Percentiles rank a stretch among this genome's conserved stretches.
These are phyloP conservation scores for Nautilus pompilius DNA, from an alignment of 1,140 invertebrate species.

Conservation along the genomic window DNA sequence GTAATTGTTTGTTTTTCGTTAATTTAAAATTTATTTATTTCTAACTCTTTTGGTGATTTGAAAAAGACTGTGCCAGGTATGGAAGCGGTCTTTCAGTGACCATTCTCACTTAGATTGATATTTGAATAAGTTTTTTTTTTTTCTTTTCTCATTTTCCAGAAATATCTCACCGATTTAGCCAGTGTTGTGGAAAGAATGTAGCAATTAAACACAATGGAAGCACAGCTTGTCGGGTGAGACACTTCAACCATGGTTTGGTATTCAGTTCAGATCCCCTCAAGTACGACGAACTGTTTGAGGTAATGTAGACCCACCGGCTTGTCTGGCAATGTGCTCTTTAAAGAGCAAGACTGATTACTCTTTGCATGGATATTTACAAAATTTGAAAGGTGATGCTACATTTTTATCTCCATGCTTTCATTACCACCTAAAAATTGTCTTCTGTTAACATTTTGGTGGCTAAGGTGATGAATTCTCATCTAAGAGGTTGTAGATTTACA, in stretches of 20 bases:
- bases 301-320: constrained; percentile 31
- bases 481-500: too few species aligned
- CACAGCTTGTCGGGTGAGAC: constrained; percentile 64
- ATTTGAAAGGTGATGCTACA: neutral
- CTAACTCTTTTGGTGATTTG: too few species aligned
- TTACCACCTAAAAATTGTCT: neutral
- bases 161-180: constrained; percentile 59
- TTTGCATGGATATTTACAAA: neutral
- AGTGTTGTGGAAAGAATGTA: constrained; percentile 72
- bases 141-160: constrained; percentile 46
- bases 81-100: too few species aligned
- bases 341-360: neutral
- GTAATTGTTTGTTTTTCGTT: too few species aligned
- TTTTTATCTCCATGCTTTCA: neutral
- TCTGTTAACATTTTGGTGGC: too few species aligned
- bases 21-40: too few species aligned
- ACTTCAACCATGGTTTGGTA: constrained; percentile 62
- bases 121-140: neutral
- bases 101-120: too few species aligned
- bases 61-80: too few species aligned
- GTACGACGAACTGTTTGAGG: constrained; percentile 61
- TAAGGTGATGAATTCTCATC: too few species aligned
- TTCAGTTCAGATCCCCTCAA: constrained; percentile 58
- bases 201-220: constrained; percentile 67
- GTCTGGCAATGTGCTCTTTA: too few species aligned